Conservation (phyloP, 2,888 invertebrate species). For the Pelosia muscerda region DNA sequence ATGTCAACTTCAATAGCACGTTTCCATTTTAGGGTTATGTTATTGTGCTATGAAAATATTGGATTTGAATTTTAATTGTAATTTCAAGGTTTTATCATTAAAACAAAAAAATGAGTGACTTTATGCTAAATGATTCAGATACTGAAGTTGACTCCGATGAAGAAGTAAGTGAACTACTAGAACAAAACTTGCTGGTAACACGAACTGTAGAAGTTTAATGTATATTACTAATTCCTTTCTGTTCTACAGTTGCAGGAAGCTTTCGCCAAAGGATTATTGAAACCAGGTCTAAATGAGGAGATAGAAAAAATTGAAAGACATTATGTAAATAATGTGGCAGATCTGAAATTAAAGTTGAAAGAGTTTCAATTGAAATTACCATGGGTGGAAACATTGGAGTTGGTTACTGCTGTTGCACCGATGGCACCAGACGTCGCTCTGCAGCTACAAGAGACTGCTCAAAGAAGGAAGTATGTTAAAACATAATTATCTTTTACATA, state of each 20-base stretch:
- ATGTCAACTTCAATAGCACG: slow-evolving; percentile 10
- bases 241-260: slow-evolving; percentile 94
- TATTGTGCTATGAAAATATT: slow-evolving; percentile 21
- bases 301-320: slow-evolving; percentile 86
- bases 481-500: neutral
- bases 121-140: slow-evolving; percentile 80
- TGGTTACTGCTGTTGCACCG: slow-evolving; percentile 92
- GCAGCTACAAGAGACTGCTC: slow-evolving; percentile 92
- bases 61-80: neutral
- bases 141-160: slow-evolving; percentile 87
- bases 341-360: slow-evolving; percentile 90
- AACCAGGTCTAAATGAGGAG: slow-evolving; percentile 94
- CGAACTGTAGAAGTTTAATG: neutral
- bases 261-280: slow-evolving; percentile 93
- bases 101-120: slow-evolving; percentile 70
- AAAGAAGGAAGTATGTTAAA: slow-evolving; percentile 86
- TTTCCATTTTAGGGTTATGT: slow-evolving; percentile 36
- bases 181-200: neutral
- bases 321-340: slow-evolving; percentile 91
- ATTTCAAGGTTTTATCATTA: neutral
- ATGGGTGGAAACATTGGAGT: slow-evolving; percentile 95
- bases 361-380: slow-evolving; percentile 91
- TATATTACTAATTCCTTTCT: neutral
- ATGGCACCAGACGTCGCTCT: slow-evolving; percentile 94
- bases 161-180: slow-evolving; percentile 72